Base-by-base conservation (phyloP, 1,140 invertebrate species). In the Galleria mellonella region DNA sequence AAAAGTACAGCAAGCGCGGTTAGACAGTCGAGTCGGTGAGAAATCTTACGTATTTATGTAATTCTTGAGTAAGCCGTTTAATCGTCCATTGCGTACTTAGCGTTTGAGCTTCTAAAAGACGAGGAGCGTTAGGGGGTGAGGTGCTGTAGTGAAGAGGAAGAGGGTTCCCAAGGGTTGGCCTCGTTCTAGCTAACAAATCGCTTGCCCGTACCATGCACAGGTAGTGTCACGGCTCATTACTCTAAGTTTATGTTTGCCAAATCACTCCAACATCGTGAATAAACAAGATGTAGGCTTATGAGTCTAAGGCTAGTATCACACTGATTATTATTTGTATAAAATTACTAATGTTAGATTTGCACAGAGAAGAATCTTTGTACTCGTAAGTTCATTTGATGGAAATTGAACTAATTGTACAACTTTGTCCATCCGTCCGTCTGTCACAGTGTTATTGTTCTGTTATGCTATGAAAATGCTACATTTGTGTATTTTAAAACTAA, bases 151-250 rank as follows among this genome's bases (percentile, higher is more conserved):
- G 28, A 32, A 28, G 30, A 32, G 32, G 42, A 36, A 42, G 32
- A 38, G 35, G 33, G 33, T 51, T n/a, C 44, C 47, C 42, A 38
- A 59, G 52, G 60, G 56, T 50, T 60, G 57, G 47, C 51, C 52
- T 62, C 57, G 55, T 72, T 64, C 39, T 56, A 46, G 43, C 47
- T 62, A 71, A 65, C 65, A 73, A 65, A 72, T 72, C 49, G 51
- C 33, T 54, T 59, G 57, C 53, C 55, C 67, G 51, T 54, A 60
- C 48, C 56, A 62, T 54, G 53, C 55, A 60, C 70, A 74, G 61
- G 69, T 71, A 71, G 56, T 59, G 68, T 73, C 52, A 68, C 57
- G 59, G 56, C 64, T 71, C 67, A 70, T 74, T 78, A 76, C 62
- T 57, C 47, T 51, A 55, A 66, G 51, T 65, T 68, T 76, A 71